Conservation (phyloP, 1,140 invertebrate species). For the Drosophila neocordata region DNA sequence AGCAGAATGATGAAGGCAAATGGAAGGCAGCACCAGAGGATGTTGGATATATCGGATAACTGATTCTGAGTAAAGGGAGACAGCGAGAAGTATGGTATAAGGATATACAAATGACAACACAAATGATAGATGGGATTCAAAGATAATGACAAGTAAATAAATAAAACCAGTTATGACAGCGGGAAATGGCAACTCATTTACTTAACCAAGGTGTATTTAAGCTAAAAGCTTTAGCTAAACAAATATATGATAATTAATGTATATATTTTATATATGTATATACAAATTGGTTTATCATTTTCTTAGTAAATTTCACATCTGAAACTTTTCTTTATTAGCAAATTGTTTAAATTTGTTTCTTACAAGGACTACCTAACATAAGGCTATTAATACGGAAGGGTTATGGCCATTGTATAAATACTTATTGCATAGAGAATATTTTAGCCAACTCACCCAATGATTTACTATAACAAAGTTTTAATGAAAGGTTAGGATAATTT, state of each 20-base stretch:
- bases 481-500: constrained; percentile 11
- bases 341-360: no score
- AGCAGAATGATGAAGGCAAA: constrained; percentile 26
- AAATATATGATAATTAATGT: no score
- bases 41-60: background rate
- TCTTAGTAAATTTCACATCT: no score
- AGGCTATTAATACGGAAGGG: no score
- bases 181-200: constrained; percentile 1
- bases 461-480: constrained; percentile 45
- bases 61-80: background rate
- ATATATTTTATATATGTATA: no score
- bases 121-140: constrained; percentile 6
- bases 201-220: background rate
- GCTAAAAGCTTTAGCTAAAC: no score
- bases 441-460: constrained; percentile 33
- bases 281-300: no score
- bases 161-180: background rate
- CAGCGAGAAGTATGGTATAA: background rate
- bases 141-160: constrained; percentile 2
- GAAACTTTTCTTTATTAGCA: no score
- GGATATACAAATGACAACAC: background rate
- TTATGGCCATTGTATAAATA: no score
- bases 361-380: no score
- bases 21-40: constrained; percentile 7
- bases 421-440: no score